Evolutionary conservation across 2,888 invertebrate species (phyloP).

Genomic region (Rhodophaea formosa): DNA sequence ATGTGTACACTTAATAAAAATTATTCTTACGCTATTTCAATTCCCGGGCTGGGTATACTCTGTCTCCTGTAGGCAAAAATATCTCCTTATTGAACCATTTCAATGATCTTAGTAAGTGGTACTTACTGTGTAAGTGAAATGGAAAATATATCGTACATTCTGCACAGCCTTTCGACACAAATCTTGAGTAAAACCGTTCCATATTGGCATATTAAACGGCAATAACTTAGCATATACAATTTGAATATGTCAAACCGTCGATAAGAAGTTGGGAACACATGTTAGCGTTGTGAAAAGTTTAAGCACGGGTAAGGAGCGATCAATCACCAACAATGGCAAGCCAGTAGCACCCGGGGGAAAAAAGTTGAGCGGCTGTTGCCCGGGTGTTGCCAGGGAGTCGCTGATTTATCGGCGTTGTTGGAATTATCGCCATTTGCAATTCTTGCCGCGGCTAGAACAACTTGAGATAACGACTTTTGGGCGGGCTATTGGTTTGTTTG

Average conservation of each 20-base stretch:
- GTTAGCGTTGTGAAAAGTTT: constrained; percentile 56
- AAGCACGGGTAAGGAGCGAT: constrained; percentile 63
- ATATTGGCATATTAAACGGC: constrained; percentile 39
- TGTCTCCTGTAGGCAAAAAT: too few species aligned
- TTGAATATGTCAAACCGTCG: constrained; percentile 44
- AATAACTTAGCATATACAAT: constrained; percentile 41
- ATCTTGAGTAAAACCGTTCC: constrained; percentile 13
- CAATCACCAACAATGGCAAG: constrained; percentile 70
- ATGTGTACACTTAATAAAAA: too few species aligned
- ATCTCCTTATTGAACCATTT: too few species aligned
- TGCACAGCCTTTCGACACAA: constrained; percentile 5
- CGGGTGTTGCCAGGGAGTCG: constrained; percentile 36
- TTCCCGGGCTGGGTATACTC: too few species aligned
- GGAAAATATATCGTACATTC: neutral
- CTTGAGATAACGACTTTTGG: constrained; percentile 65
- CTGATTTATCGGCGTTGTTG: constrained; percentile 78
- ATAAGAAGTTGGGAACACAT: constrained; percentile 51
- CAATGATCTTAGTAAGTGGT: too few species aligned
- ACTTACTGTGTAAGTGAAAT: too few species aligned
- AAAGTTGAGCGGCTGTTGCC: constrained; percentile 55
- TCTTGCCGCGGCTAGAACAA: constrained; percentile 70
- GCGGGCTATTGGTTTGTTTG: constrained; percentile 23
- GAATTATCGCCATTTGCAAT: constrained; percentile 81
- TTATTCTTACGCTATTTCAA: too few species aligned
- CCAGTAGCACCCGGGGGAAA: constrained; percentile 70